A percentile compares a stretch with the other conserved stretches of the same genome.
Conservation (phyloP, 2,113 vertebrate genomes). For the Paramisgurnus dabryanus region DNA sequence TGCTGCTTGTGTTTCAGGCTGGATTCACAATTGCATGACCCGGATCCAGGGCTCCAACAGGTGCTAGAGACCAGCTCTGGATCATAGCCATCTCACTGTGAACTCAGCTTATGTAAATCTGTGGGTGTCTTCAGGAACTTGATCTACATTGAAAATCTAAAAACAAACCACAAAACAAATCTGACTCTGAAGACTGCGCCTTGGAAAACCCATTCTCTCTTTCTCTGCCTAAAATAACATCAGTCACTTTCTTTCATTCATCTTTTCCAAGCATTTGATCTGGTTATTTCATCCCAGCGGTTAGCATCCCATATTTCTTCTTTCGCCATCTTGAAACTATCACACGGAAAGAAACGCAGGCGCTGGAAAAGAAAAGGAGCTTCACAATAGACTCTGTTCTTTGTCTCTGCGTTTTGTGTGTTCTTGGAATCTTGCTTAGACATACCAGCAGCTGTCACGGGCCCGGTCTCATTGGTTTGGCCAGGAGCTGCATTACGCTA, state of each 20-base stretch:
- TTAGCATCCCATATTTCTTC: constrained; percentile 26
- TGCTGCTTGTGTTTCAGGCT: constrained; percentile 58
- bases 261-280: constrained; percentile 26
- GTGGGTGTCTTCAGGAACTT: neutral
- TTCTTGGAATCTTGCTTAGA: constrained; percentile 66
- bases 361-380: constrained; percentile 33
- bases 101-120: no score
- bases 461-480: constrained; percentile 59
- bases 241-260: constrained; percentile 26
- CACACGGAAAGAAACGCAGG: constrained; percentile 13
- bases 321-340: constrained; percentile 40
- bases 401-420: constrained; percentile 29
- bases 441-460: constrained; percentile 71
- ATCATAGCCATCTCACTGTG: constrained; percentile 10
- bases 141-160: constrained; percentile 43
- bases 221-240: constrained; percentile 1
- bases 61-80: constrained; percentile 58
- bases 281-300: constrained; percentile 15
- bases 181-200: neutral
- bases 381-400: constrained; percentile 47
- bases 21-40: constrained; percentile 64
- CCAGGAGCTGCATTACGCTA: constrained; percentile 63
- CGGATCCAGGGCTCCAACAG: constrained; percentile 63
- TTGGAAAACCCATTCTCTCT: neutral
- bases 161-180: constrained; percentile 41